phyloP scores from a whole-genome alignment of 1,140 invertebrate species.

The Drosophila lacteicornis region DNA sequence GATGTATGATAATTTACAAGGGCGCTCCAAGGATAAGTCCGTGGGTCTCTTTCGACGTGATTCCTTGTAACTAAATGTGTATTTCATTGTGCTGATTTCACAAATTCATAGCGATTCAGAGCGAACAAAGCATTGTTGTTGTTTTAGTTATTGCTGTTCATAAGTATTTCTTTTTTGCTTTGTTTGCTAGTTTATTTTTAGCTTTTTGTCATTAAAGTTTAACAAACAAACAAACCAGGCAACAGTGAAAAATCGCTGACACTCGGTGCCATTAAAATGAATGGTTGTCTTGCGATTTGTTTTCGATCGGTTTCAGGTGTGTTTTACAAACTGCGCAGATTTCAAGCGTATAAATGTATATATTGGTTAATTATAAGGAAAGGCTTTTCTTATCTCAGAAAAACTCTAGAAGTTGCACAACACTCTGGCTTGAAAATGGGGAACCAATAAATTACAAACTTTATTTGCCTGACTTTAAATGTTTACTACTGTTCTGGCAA shows the following conservation, averaged over 20 bases:
- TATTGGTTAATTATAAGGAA: constrained; percentile 37
- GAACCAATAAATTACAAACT: constrained; percentile 19
- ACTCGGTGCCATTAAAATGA: constrained; percentile 64
- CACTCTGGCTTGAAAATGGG: neutral
- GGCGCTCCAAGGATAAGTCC: constrained; percentile 8
- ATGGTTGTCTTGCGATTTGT: constrained; percentile 33
- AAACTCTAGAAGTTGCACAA: constrained; percentile 23
- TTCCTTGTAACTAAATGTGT: neutral
- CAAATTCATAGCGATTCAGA: constrained; percentile 51
- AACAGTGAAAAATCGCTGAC: constrained; percentile 64
- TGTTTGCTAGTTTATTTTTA: constrained; percentile 69
- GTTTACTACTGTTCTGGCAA: neutral
- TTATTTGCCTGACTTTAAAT: constrained; percentile 5
- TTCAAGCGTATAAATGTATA: constrained; percentile 18
- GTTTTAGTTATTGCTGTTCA: constrained; percentile 35
- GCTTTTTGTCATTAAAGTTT: constrained; percentile 80
- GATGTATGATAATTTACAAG: constrained; percentile 9
- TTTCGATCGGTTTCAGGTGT: constrained; percentile 38
- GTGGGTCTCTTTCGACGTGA: neutral
- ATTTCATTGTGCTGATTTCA: constrained; percentile 32
- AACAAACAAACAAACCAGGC: constrained; percentile 65
- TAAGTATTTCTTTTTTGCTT: constrained; percentile 28
- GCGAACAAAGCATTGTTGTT: constrained; percentile 39
- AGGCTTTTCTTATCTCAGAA: constrained; percentile 27
- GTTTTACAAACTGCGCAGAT: constrained; percentile 51